Conservation (phyloP, 1,140 invertebrate genomes). For the Diabrotica undecimpunctata region DNA sequence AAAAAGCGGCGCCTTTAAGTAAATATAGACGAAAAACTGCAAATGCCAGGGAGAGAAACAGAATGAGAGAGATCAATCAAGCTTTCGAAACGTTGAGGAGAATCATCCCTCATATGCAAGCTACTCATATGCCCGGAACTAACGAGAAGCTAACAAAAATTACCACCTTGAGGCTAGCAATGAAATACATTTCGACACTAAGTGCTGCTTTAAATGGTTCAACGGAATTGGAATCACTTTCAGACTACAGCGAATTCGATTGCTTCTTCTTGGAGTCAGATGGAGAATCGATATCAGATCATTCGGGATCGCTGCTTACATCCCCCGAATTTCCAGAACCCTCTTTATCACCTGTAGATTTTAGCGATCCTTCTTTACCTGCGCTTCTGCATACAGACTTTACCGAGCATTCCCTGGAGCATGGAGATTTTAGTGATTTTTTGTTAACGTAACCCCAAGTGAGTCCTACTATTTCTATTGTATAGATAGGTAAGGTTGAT, state of each 20-base stretch:
- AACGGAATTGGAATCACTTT: conserved; percentile 21
- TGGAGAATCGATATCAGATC: conserved; percentile 52
- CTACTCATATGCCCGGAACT: conserved; percentile 41
- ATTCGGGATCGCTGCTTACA: conserved; percentile 39
- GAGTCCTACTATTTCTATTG: conserved; percentile 1
- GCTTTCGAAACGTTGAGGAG: conserved; percentile 77
- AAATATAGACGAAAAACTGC: conserved; percentile 87
- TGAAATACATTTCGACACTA: conserved; percentile 80
- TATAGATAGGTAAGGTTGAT: not conserved
- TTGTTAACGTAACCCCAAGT: conserved; percentile 36
- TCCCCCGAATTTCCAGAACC: conserved; percentile 44
- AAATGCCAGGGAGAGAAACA: conserved; percentile 77
- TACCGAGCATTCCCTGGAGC: conserved; percentile 35
- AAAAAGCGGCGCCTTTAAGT: conserved; percentile 76
- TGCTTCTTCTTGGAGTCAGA: conserved; percentile 54
- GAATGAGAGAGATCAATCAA: conserved; percentile 86
- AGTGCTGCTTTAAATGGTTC: conserved; percentile 45
- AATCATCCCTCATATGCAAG: conserved; percentile 63
- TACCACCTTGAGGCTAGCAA: conserved; percentile 76
- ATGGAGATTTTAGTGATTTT: conserved; percentile 43
- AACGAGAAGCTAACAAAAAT: conserved; percentile 85
- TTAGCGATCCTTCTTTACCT: conserved; percentile 40
- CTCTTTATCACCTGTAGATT: conserved; percentile 42
- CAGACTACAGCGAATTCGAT: conserved; percentile 45
- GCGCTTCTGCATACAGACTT: conserved; percentile 43